Evolutionary conservation across 2,888 invertebrate genomes (phyloP).

Genomic region (Pediacus dermestoides): DNA sequence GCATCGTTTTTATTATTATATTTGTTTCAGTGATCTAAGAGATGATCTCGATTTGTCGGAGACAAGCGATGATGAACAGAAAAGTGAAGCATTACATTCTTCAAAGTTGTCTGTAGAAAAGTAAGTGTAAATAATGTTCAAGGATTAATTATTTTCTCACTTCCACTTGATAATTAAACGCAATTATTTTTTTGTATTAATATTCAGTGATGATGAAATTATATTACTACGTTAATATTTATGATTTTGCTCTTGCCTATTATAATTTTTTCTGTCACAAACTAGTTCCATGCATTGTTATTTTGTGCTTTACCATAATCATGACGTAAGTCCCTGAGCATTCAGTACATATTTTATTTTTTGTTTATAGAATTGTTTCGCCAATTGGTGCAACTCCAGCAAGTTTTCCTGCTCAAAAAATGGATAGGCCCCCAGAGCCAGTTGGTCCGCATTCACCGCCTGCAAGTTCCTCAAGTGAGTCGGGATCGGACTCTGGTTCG

Average conservation of each 20-base stretch:
- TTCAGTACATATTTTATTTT: slow-evolving; percentile 11
- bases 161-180: no score
- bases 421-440: slow-evolving; percentile 34
- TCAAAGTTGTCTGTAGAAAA: slow-evolving; percentile 47
- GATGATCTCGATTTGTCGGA: slow-evolving; percentile 73
- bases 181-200: no score
- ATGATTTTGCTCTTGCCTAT: no score
- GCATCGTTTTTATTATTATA: no score
- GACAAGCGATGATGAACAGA: slow-evolving; percentile 71
- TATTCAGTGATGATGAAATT: no score
- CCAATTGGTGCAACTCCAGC: slow-evolving; percentile 56
- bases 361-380: slow-evolving; percentile 50
- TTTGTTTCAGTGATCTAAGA: slow-evolving; percentile 55
- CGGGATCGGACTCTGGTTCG: slow-evolving; percentile 60
- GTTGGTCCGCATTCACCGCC: slow-evolving; percentile 46
- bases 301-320: no score
- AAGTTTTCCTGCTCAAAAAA: slow-evolving; percentile 29
- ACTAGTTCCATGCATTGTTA: neutral
- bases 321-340: no score
- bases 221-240: no score
- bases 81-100: slow-evolving; percentile 34
- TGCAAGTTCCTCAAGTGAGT: slow-evolving; percentile 62
- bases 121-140: no score
- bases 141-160: no score
- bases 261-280: no score